These are phyloP conservation scores for Macheiramphus alcinus DNA, from an alignment of 2,113 vertebrate genomes.

Conservation along the genomic window DNA sequence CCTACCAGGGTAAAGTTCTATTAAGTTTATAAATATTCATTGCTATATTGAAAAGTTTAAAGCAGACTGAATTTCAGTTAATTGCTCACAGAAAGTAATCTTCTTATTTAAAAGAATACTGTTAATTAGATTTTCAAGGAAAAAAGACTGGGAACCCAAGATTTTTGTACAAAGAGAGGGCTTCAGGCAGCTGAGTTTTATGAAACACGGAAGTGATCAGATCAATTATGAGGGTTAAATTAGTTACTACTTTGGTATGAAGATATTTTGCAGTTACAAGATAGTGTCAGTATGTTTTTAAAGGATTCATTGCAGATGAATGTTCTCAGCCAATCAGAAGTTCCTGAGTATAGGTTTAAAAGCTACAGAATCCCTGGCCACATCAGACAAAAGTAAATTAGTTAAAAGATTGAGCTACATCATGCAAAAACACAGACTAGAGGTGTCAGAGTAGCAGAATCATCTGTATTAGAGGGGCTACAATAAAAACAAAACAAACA, in stretches of 20 bases:
- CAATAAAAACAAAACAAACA: not conserved
- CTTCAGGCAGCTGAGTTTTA: not conserved
- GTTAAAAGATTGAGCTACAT: not conserved
- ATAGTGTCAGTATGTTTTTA: not conserved
- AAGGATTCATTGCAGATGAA: not conserved
- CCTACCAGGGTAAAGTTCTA: constrained; percentile 42
- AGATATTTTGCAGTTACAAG: not conserved
- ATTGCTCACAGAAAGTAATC: constrained; percentile 56
- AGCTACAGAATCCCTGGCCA: not conserved
- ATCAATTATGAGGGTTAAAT: constrained; percentile 19
- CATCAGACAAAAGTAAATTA: not conserved
- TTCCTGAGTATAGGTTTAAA: not conserved
- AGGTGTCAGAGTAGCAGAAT: not conserved
- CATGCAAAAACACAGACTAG: not conserved
- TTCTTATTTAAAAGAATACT: constrained; percentile 58
- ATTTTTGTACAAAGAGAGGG: constrained; percentile 4
- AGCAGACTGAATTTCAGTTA: constrained; percentile 56
- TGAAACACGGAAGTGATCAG: not conserved
- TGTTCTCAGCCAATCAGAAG: not conserved
- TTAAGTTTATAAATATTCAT: constrained; percentile 66
- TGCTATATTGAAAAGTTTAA: constrained; percentile 58
- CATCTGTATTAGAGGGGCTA: not conserved
- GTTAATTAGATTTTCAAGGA: constrained; percentile 59
- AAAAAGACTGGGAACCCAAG: not conserved
- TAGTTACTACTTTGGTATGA: not conserved